A percentile compares a stretch with the other conserved stretches of the same genome.
These are phyloP conservation scores for Alosa sapidissima DNA, from an alignment of 2,797 vertebrate species.

Conservation along the genomic window DNA sequence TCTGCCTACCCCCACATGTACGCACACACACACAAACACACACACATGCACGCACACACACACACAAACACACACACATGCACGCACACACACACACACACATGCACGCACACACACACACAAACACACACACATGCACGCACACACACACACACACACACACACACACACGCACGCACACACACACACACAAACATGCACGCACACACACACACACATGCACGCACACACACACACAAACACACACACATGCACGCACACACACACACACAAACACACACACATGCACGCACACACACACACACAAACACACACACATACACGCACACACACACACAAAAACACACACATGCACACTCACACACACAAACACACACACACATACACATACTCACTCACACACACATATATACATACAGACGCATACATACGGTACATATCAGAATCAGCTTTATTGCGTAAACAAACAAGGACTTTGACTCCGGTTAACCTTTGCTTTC, in stretches of 20 bases:
- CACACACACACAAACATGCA: background rate
- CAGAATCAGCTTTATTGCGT: no score
- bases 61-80: background rate
- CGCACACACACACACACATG: background rate
- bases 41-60: background rate
- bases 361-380: background rate
- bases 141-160: conserved; percentile 8
- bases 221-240: background rate
- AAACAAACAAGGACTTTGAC: no score
- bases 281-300: no score
- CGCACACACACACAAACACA: background rate
- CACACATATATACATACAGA: background rate
- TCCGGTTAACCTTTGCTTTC: no score
- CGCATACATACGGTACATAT: background rate
- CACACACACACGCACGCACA: background rate
- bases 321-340: background rate
- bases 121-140: background rate
- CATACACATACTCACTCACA: background rate
- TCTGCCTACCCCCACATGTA: background rate
- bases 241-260: background rate
- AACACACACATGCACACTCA: background rate
- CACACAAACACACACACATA: no score
- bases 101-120: background rate
- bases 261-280: no score
- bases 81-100: conserved; percentile 3